A percentile compares a stretch with the other conserved stretches of the same genome.
Evolutionary conservation across 1,140 invertebrate species (phyloP).

Genomic region (Ceratosolen solmsi): DNA sequence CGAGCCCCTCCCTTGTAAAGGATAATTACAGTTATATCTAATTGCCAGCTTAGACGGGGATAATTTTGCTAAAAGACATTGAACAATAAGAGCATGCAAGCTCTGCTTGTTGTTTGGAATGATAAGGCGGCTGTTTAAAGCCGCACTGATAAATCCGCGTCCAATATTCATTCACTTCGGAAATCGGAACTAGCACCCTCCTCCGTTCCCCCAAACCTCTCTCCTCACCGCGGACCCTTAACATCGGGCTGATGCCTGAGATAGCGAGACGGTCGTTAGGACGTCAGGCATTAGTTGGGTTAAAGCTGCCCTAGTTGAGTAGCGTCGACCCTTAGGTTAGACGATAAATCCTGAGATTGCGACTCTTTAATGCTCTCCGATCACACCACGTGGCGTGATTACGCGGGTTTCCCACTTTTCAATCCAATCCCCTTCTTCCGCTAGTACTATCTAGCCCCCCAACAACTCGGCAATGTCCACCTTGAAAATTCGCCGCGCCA

Average conservation of each 20-base stretch:
- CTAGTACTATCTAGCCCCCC: background rate
- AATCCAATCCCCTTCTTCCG: background rate
- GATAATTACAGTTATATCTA: too few species aligned
- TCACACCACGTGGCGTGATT: constrained; percentile 43
- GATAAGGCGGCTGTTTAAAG: too few species aligned
- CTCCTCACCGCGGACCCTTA: background rate
- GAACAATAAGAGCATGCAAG: too few species aligned
- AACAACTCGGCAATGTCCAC: background rate
- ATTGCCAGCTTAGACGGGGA: too few species aligned
- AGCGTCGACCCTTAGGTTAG: constrained; percentile 12
- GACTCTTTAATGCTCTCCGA: constrained; percentile 30
- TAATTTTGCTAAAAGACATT: too few species aligned
- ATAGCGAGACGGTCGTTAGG: background rate
- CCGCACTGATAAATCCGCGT: too few species aligned
- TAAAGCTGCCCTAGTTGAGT: background rate
- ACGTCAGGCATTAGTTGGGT: background rate
- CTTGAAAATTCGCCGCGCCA: background rate
- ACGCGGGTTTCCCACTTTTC: background rate
- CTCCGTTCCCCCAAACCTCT: background rate
- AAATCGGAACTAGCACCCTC: background rate
- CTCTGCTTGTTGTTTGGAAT: too few species aligned
- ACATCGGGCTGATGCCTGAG: background rate
- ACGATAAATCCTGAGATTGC: constrained; percentile 31
- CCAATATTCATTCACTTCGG: too few species aligned
- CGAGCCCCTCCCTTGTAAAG: too few species aligned